phyloP scores from a whole-genome alignment of 2,888 invertebrate genomes.

The Odontothrips loti region DNA sequence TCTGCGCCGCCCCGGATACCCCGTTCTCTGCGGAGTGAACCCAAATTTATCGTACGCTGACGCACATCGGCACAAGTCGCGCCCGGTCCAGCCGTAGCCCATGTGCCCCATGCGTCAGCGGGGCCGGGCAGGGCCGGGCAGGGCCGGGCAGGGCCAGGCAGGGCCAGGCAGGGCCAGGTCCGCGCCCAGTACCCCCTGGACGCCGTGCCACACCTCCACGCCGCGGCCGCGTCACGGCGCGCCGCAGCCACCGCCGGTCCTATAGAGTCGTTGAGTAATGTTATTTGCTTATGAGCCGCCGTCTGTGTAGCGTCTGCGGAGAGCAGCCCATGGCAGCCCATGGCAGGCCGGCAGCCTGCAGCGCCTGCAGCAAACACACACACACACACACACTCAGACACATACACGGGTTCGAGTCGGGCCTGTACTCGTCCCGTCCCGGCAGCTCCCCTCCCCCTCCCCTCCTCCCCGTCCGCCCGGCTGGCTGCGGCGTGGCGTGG shows the following conservation, averaged over 20 bases:
- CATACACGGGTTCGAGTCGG: neutral
- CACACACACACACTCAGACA: neutral
- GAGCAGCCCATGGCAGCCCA: neutral
- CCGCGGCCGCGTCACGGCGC: neutral
- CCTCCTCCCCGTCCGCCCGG: neutral
- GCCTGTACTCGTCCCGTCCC: neutral
- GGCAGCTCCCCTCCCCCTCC: neutral
- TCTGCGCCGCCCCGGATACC: no score
- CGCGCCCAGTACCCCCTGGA: neutral
- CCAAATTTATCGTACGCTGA: no score
- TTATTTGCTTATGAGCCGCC: constrained; percentile 22
- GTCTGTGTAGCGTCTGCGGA: constrained; percentile 21
- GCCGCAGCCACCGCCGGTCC: neutral
- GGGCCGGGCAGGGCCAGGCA: neutral
- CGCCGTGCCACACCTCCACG: neutral
- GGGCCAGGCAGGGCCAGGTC: neutral
- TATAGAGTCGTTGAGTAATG: constrained; percentile 21
- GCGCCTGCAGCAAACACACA: neutral
- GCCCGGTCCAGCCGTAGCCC: no score
- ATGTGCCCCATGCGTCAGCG: no score
- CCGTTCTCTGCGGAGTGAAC: no score
- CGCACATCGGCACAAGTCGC: no score
- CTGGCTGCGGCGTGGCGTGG: neutral
- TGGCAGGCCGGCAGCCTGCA: neutral
- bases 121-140: neutral